phyloP scores from a whole-genome alignment of 2,113 vertebrate species.

The Corynorhinus townsendii region DNA sequence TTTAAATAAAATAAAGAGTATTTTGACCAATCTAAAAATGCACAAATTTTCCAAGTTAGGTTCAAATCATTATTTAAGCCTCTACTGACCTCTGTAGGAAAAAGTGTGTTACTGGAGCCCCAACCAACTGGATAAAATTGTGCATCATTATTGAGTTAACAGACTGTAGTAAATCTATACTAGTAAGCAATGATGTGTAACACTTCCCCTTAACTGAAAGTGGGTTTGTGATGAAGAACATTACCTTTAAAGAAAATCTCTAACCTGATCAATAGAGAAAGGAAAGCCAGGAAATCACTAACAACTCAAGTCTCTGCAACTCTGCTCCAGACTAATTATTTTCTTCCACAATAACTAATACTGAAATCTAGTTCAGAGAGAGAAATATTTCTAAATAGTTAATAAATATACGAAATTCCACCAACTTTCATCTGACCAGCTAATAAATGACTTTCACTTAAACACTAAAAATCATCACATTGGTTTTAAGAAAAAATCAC shows the following conservation, averaged over 20 bases:
- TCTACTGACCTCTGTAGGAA: constrained; percentile 18
- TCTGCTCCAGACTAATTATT: constrained; percentile 29
- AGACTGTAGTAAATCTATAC: background rate
- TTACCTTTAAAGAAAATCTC: constrained; percentile 42
- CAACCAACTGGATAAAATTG: background rate
- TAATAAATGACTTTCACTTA: background rate
- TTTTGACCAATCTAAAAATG: background rate
- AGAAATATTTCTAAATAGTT: background rate
- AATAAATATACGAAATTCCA: constrained; percentile 23
- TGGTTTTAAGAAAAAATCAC: constrained; percentile 7
- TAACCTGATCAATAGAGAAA: constrained; percentile 15
- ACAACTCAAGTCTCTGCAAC: background rate
- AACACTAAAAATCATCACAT: constrained; percentile 27
- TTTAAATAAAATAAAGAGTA: background rate
- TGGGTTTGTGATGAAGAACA: background rate
- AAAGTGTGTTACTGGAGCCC: constrained; percentile 24
- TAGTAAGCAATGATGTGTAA: background rate
- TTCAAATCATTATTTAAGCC: constrained; percentile 39
- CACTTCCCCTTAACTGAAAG: background rate
- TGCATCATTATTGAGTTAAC: background rate
- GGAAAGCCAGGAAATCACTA: constrained; percentile 2
- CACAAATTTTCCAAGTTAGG: background rate
- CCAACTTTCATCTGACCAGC: constrained; percentile 3
- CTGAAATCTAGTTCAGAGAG: background rate
- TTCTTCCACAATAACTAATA: constrained; percentile 31